Evolutionary conservation across 2,888 invertebrate genomes (phyloP).

Genomic region (Cephus rjabovi): DNA sequence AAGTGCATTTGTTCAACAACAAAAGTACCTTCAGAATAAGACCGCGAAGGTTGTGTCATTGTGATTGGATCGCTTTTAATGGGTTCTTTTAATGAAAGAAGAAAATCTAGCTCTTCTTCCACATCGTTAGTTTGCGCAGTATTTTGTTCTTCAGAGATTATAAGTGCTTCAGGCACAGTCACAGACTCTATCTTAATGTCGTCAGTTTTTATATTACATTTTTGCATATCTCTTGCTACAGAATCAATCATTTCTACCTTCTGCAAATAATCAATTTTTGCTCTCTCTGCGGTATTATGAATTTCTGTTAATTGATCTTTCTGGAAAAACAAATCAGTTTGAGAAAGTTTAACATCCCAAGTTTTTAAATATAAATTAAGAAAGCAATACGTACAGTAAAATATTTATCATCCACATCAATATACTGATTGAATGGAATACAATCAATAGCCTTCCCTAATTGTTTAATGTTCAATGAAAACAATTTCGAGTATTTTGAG

Average conservation of each 20-base stretch:
- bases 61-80: constrained; percentile 25
- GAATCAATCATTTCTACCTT: constrained; percentile 12
- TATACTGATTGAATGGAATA: constrained; percentile 67
- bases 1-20: background rate
- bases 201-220: background rate
- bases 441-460: constrained; percentile 65
- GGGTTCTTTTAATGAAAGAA: constrained; percentile 52
- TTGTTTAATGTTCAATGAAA: constrained; percentile 64
- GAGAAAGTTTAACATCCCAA: background rate
- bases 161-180: constrained; percentile 1
- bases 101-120: constrained; percentile 54
- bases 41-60: constrained; percentile 10
- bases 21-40: constrained; percentile 15
- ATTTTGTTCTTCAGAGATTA: constrained; percentile 18
- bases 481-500: constrained; percentile 62
- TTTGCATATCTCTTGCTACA: background rate
- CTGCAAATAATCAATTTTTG: constrained; percentile 26
- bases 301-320: constrained; percentile 49
- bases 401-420: constrained; percentile 61
- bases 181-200: constrained; percentile 1
- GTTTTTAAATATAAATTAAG: background rate
- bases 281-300: constrained; percentile 34
- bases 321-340: constrained; percentile 30
- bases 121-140: constrained; percentile 19
- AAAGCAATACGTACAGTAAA: constrained; percentile 57